Evolutionary conservation across 1,140 invertebrate genomes (phyloP).

Genomic region (Penaeus vannamei): DNA sequence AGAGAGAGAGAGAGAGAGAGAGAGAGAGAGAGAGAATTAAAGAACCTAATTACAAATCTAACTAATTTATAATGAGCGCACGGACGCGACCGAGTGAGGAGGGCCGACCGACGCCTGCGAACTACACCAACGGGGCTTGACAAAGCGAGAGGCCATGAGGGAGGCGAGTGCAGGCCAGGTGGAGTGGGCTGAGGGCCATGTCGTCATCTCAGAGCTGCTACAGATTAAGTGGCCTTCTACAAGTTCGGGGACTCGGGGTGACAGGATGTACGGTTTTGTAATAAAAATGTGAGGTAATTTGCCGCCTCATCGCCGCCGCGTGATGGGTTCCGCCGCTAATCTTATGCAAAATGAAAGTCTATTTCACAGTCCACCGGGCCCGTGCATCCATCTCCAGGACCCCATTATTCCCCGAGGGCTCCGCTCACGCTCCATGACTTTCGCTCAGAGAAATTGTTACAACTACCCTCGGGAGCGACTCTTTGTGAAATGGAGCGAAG

Average conservation of each 20-base stretch:
- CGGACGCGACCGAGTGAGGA: too few relatives aligned
- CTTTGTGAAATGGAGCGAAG: slow-evolving; percentile 42
- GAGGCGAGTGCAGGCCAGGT: too few relatives aligned
- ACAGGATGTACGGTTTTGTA: slow-evolving; percentile 42
- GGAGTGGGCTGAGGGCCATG: too few relatives aligned
- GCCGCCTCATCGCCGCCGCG: slow-evolving; percentile 48
- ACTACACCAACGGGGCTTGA: too few relatives aligned
- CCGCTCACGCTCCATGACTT: slow-evolving; percentile 55
- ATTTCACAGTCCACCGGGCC: slow-evolving; percentile 52
- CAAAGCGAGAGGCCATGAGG: too few relatives aligned
- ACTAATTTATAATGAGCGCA: too few relatives aligned
- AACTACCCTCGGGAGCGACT: slow-evolving; percentile 39
- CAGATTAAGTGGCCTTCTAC: too few relatives aligned
- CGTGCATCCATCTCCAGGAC: slow-evolving; percentile 52
- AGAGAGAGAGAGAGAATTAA: too few relatives aligned
- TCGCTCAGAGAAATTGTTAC: slow-evolving; percentile 45
- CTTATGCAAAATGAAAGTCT: slow-evolving; percentile 62
- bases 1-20: too few relatives aligned
- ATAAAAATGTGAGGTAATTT: slow-evolving; percentile 59
- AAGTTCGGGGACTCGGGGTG: slow-evolving; percentile 21
- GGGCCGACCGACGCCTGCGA: too few relatives aligned
- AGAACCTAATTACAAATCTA: too few relatives aligned
- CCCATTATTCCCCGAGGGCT: slow-evolving; percentile 46
- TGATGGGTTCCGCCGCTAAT: slow-evolving; percentile 58
- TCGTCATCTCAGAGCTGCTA: too few relatives aligned